Evolutionary conservation across 2,888 invertebrate species (phyloP), one percentile per base, ranked within the genome.

Genomic region (Listrodromus nycthemerus): DNA sequence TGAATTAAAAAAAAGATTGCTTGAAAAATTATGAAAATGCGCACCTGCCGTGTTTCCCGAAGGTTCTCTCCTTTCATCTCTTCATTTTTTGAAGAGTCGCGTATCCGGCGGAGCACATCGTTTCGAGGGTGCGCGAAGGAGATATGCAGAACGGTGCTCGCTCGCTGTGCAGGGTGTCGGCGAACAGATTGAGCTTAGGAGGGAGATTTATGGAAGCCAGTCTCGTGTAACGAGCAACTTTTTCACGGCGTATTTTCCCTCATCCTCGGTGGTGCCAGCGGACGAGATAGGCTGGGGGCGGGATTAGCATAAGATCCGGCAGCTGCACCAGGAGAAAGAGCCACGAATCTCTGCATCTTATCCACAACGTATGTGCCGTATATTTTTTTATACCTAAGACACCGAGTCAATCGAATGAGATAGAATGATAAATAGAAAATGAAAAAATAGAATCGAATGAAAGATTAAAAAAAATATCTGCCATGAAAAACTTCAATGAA

Each of bases 291-390:
- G 88, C 91, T 87, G 85, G 89, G 89, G 88, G 89, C 88, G 89
- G 88, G 91, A 92, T 92, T 92, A 92, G 90, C 92, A 92, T 92
- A 92, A 92, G 89, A 92, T 90, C 88, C 90, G 88, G 88, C 92
- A 92, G 92, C 92, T 92, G 92, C 89, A 90, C 84, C 80, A n/a
- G 67, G 48, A 74, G 41, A 76, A 19, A 74, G 41, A 80, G 24
- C 37, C 71, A 24, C 82, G 65, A 58, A 74, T 73, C 78, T 75
- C 80, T 80, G 27, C 67, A n/a, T 82, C 55, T 77, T 69, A 33
- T 61, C 55, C 55, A 30, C 19, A 41, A 27, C n/a, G 65, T 73
- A n/a, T 13, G 65, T 61, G 33, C 58, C 67, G 33, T 55, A 21
- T 48, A 69, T 33, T 48, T 58, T 58, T 13, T 30, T 58, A 16